A percentile compares a stretch with the other conserved stretches of the same genome.
phyloP scores from a whole-genome alignment of 2,888 invertebrate genomes.

The Patella depressa region DNA sequence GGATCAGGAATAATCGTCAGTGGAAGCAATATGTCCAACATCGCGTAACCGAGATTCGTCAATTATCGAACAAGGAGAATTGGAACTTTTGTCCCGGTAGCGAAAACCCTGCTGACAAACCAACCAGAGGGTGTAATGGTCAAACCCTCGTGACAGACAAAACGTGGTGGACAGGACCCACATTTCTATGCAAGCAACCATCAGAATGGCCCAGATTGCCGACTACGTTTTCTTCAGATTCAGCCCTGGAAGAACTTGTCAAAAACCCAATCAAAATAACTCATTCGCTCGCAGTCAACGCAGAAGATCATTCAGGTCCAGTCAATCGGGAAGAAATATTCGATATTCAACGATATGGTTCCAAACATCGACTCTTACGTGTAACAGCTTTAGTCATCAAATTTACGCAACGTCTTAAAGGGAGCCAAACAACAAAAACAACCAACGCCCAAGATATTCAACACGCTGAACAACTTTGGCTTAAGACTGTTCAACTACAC shows the following conservation, averaged over 20 bases:
- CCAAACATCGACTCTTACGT: background rate
- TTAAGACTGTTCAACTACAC: too few relatives aligned
- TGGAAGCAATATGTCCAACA: constrained; percentile 10
- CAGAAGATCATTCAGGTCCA: background rate
- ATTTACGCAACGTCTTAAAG: background rate
- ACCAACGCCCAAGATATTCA: background rate
- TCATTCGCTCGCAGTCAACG: background rate
- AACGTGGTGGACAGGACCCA: background rate
- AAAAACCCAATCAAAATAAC: background rate
- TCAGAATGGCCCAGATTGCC: background rate
- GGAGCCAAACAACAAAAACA: background rate
- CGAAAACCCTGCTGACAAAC: constrained; percentile 1
- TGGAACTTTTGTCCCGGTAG: constrained; percentile 14
- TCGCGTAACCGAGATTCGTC: constrained; percentile 1
- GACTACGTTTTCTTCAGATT: background rate
- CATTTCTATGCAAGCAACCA: background rate
- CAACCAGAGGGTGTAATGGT: background rate
- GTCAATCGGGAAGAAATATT: too few relatives aligned
- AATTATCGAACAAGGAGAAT: background rate
- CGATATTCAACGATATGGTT: too few relatives aligned
- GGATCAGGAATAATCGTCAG: background rate
- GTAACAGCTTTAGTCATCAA: background rate
- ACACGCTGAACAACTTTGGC: too few relatives aligned
- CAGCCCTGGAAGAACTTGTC: background rate
- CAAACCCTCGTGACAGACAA: background rate